Evolutionary conservation across 2,888 invertebrate genomes (phyloP), one percentile per base, ranked within the genome.

Genomic region (Andrena hattorfiana): DNA sequence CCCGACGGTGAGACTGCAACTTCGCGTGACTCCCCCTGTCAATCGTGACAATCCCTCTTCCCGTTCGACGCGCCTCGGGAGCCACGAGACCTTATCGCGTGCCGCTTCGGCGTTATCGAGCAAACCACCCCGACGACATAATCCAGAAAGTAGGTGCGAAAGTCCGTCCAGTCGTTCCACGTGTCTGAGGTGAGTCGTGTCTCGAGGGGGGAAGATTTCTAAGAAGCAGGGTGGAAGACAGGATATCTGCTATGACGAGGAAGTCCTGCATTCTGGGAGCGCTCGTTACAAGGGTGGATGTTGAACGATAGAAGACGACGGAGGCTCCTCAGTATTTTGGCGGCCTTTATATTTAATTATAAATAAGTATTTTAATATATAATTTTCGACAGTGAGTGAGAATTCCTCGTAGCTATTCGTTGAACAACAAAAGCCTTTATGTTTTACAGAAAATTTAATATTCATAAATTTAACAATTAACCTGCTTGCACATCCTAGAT

Each of bases 21-120:
- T 51, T 51, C 67, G 67, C 51, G 51, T 51, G 51, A 67, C 49
- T 30, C 66, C 4, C 16, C 26, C n/a, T 16, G 23, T 28, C 64
- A 28, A 20, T 51, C 48, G 28, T 42, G 64, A 64, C 48, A 48
- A 8, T 49, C 28, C 28, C 28, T n/a, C 49, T 26, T 42, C 51
- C 8, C 51, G 51, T 51, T 51, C 51, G 51, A 51, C 51, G 51
- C 51, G 51, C 51, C 20, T 8, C 20, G n/a, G 51, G 54, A 73
- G 48, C 54, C 48, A 32, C 35, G 59, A 28, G 49, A 30, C 49
- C 28, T 51, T 48, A 42, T 72, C 51, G 77, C 68, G 67, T 32
- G 67, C 13, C 49, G 5, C 13, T 28, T 20, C 13, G 51, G 23
- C 67, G 51, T 67, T 67, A 51, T 30, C 49, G 49, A 20, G 49